These are phyloP conservation scores for Osmerus mordax DNA, from an alignment of 2,113 vertebrate species.

Conservation along the genomic window DNA sequence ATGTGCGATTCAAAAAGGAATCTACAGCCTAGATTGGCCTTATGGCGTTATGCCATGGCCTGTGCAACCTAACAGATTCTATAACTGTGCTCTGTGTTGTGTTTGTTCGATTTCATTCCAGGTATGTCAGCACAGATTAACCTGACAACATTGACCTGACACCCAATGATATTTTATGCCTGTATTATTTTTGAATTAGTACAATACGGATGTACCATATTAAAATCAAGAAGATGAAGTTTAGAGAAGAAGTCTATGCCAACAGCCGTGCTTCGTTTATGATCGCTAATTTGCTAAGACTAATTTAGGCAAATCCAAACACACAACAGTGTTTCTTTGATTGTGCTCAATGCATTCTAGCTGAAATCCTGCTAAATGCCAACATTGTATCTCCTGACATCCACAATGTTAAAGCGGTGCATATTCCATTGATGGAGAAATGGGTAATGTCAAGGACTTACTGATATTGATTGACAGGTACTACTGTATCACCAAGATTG, in stretches of 20 bases:
- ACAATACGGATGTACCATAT: conserved; percentile 36
- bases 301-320: conserved; percentile 39
- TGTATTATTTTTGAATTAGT: conserved; percentile 38
- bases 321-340: conserved; percentile 40
- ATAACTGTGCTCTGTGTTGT: conserved; percentile 22
- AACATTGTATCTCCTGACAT: conserved; percentile 35
- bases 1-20: not conserved
- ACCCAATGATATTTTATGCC: conserved; percentile 10
- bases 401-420: conserved; percentile 28
- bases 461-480: conserved; percentile 85
- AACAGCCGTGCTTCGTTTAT: conserved; percentile 29
- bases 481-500: conserved; percentile 77
- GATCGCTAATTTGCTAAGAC: conserved; percentile 44
- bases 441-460: conserved; percentile 66
- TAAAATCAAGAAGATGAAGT: conserved; percentile 57
- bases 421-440: conserved; percentile 63
- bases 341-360: conserved; percentile 25
- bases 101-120: conserved; percentile 18
- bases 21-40: too few species aligned
- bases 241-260: conserved; percentile 26
- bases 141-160: conserved; percentile 5
- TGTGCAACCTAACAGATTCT: conserved; percentile 15
- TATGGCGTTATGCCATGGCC: not conserved
- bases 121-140: conserved; percentile 10
- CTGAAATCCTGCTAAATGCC: conserved; percentile 33